Conservation (phyloP, 1,140 invertebrate species). For the Drosophila kepulauana region DNA sequence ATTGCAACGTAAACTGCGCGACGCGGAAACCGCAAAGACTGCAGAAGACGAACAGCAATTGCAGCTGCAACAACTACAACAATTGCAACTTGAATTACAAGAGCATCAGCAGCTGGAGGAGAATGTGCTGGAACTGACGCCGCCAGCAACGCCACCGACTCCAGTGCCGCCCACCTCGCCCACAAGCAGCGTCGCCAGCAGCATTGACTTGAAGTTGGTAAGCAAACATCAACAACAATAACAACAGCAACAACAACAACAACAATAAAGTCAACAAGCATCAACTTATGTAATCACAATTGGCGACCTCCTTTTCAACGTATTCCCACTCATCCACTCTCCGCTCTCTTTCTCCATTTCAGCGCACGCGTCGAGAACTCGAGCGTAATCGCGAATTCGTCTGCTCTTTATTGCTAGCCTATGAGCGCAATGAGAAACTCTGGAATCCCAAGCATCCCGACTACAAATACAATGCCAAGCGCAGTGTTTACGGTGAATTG, state of each 20-base stretch:
- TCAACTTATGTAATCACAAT: slow-evolving; percentile 27
- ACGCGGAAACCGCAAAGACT: slow-evolving; percentile 47
- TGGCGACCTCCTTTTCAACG: slow-evolving; percentile 14
- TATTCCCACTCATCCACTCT: not conserved
- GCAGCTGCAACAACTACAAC: slow-evolving; percentile 16
- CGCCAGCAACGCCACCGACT: slow-evolving; percentile 67
- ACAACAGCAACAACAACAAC: not conserved
- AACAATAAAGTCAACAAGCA: slow-evolving; percentile 7
- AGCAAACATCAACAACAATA: slow-evolving; percentile 37
- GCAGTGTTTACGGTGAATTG: slow-evolving; percentile 67
- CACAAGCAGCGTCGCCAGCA: slow-evolving; percentile 60
- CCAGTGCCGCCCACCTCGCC: slow-evolving; percentile 62
- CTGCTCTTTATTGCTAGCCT: slow-evolving; percentile 59
- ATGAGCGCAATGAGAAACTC: slow-evolving; percentile 73
- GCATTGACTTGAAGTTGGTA: slow-evolving; percentile 59
- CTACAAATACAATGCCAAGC: slow-evolving; percentile 79
- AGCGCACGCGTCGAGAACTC: slow-evolving; percentile 68
- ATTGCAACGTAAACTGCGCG: slow-evolving; percentile 69
- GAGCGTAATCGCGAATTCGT: slow-evolving; percentile 74
- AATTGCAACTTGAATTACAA: slow-evolving; percentile 20
- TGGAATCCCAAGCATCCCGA: slow-evolving; percentile 79
- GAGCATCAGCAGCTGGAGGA: slow-evolving; percentile 46
- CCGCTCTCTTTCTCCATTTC: too few relatives aligned
- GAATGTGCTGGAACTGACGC: slow-evolving; percentile 65
- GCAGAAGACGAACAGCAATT: slow-evolving; percentile 22